A percentile compares a stretch with the other conserved stretches of the same genome.
These are phyloP conservation scores for Naso thynnoides DNA, from an alignment of 2,797 vertebrate genomes.

Conservation along the genomic window DNA sequence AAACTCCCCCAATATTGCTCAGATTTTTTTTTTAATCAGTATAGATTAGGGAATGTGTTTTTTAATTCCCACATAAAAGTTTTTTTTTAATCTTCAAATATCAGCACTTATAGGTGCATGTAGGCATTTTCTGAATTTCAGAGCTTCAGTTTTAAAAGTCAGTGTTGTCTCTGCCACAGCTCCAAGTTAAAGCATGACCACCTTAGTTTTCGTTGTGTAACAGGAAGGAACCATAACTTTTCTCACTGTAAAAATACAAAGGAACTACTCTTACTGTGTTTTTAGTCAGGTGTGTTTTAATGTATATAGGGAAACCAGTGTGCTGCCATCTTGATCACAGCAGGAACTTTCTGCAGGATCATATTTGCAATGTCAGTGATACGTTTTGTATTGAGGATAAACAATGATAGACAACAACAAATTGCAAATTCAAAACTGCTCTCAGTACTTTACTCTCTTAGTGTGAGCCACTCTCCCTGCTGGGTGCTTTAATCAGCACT, in stretches of 20 bases:
- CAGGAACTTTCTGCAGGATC: conserved; percentile 3
- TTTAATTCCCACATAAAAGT: neutral
- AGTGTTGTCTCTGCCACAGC: neutral
- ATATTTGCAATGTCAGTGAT: conserved; percentile 19
- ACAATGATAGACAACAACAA: conserved; percentile 57
- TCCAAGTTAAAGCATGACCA: neutral
- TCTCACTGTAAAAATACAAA: neutral
- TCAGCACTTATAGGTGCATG: neutral
- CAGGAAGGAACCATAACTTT: neutral
- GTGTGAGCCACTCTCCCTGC: conserved; percentile 62
- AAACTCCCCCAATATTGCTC: conserved; percentile 1
- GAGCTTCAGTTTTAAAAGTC: conserved; percentile 21
- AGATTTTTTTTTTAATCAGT: neutral
- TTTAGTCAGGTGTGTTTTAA: conserved; percentile 15
- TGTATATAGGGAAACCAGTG: neutral
- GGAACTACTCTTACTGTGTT: neutral
- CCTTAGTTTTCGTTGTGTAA: neutral
- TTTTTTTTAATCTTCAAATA: neutral
- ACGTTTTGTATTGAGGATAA: conserved; percentile 25
- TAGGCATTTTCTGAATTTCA: neutral
- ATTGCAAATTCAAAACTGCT: conserved; percentile 61
- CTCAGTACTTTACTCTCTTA: conserved; percentile 56
- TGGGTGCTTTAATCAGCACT: conserved; percentile 81
- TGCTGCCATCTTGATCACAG: conserved; percentile 24
- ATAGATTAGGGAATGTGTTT: neutral